These are phyloP conservation scores for Teinopalpus imperialis DNA, from an alignment of 2,888 invertebrate genomes.

Conservation along the genomic window DNA sequence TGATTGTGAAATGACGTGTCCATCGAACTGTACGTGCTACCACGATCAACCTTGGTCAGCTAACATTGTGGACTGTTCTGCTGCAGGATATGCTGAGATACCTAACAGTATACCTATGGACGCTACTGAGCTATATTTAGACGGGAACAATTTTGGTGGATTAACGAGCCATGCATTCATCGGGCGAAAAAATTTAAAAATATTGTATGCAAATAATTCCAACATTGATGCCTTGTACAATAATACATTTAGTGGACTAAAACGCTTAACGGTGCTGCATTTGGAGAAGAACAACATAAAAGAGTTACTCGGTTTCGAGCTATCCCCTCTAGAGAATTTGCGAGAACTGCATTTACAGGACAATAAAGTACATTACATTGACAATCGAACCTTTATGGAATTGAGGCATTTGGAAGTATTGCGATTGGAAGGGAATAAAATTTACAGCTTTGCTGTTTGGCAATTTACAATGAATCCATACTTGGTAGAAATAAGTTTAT, in stretches of 20 bases:
- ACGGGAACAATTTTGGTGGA: slow-evolving; percentile 94
- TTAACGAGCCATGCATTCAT: slow-evolving; percentile 94
- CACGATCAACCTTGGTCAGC: slow-evolving; percentile 97
- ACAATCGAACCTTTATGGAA: slow-evolving; percentile 91
- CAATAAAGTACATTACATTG: slow-evolving; percentile 91
- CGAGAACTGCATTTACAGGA: slow-evolving; percentile 93
- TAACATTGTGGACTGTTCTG: slow-evolving; percentile 95
- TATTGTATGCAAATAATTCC: slow-evolving; percentile 93
- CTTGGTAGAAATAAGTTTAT: slow-evolving; percentile 91
- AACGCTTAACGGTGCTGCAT: slow-evolving; percentile 89
- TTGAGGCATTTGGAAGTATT: slow-evolving; percentile 92
- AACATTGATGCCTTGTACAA: slow-evolving; percentile 92
- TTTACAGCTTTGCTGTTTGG: slow-evolving; percentile 93
- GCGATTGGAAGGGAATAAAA: slow-evolving; percentile 91
- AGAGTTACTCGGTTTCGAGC: slow-evolving; percentile 90
- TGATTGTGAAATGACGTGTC: slow-evolving; percentile 98
- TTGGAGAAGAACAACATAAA: slow-evolving; percentile 93
- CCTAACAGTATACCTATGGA: slow-evolving; percentile 96
- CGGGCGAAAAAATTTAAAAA: slow-evolving; percentile 93
- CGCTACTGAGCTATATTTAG: slow-evolving; percentile 96
- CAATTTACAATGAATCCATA: slow-evolving; percentile 91
- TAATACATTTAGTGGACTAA: slow-evolving; percentile 94
- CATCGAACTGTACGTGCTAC: slow-evolving; percentile 96
- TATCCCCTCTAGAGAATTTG: slow-evolving; percentile 90
- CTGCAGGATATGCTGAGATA: slow-evolving; percentile 89